These are phyloP conservation scores for Numenius phaeopus DNA, from an alignment of 2,797 vertebrate genomes.

Conservation along the genomic window DNA sequence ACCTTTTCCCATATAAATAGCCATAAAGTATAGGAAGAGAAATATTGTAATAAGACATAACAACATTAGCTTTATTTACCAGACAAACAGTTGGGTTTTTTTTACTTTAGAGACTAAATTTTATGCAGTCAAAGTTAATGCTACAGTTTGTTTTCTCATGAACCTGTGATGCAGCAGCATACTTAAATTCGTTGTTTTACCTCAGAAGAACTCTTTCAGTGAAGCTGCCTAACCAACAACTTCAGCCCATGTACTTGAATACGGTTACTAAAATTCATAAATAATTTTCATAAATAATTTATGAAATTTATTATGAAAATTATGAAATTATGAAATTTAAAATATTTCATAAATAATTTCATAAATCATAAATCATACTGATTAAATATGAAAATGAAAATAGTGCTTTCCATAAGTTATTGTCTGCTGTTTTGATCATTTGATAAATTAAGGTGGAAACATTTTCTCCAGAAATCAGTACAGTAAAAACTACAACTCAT, in stretches of 20 bases:
- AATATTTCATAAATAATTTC: slow-evolving; percentile 22
- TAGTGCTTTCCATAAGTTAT: not conserved
- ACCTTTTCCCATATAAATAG: slow-evolving; percentile 41
- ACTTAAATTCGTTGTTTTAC: slow-evolving; percentile 20
- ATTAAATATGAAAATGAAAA: slow-evolving; percentile 3
- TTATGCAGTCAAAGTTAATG: not conserved
- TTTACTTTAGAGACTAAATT: not conserved
- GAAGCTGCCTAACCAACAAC: not conserved
- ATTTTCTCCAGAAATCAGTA: not conserved
- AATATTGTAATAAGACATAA: slow-evolving; percentile 12
- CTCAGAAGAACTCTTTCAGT: not conserved
- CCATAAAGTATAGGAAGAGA: slow-evolving; percentile 3
- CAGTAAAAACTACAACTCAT: not conserved
- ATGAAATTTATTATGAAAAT: too few species aligned
- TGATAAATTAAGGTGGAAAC: slow-evolving; percentile 34
- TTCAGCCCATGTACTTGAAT: slow-evolving; percentile 9
- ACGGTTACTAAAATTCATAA: not conserved
- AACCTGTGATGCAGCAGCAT: not conserved
- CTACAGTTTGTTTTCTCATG: slow-evolving; percentile 4
- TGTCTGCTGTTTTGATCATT: slow-evolving; percentile 11
- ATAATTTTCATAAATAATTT: slow-evolving; percentile 24
- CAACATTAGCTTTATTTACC: slow-evolving; percentile 25
- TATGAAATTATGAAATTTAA: too few species aligned
- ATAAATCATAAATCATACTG: not conserved
- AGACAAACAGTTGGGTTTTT: not conserved